phyloP scores from a whole-genome alignment of 2,797 vertebrate species.

The Sebastes minor region DNA sequence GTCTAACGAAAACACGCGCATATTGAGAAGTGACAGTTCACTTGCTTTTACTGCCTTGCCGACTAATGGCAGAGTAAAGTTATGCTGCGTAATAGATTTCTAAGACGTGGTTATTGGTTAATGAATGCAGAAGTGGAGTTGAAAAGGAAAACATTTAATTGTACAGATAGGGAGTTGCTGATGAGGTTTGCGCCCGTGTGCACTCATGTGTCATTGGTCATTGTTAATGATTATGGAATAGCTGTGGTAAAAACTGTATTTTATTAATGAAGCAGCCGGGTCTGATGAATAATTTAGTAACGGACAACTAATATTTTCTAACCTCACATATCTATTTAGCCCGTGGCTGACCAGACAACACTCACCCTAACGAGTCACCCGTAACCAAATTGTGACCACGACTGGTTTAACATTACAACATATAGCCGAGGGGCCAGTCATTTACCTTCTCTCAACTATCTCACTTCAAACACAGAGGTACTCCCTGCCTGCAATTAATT shows the following conservation, averaged over 20 bases:
- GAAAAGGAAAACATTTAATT: constrained; percentile 65
- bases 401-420: constrained; percentile 40
- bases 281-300: constrained; percentile 46
- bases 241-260: constrained; percentile 33
- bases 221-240: constrained; percentile 45
- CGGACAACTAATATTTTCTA: constrained; percentile 41
- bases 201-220: constrained; percentile 43
- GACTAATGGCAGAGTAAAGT: constrained; percentile 77
- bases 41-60: constrained; percentile 73
- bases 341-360: constrained; percentile 31
- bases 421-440: constrained; percentile 47
- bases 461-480: constrained; percentile 51
- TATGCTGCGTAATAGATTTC: constrained; percentile 67
- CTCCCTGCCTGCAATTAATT: constrained; percentile 68
- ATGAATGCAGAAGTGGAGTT: constrained; percentile 74
- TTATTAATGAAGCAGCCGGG: constrained; percentile 35
- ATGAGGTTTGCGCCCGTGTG: constrained; percentile 21
- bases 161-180: constrained; percentile 31
- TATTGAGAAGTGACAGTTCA: constrained; percentile 69
- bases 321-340: constrained; percentile 33
- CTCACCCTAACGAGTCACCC: constrained; percentile 19
- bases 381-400: constrained; percentile 34
- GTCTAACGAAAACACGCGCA: constrained; percentile 49
- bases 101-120: constrained; percentile 69
- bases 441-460: constrained; percentile 50